Evolutionary conservation across 1,140 invertebrate species (phyloP), one percentile per base, ranked within the genome.

Genomic region (Tribolium castaneum): DNA sequence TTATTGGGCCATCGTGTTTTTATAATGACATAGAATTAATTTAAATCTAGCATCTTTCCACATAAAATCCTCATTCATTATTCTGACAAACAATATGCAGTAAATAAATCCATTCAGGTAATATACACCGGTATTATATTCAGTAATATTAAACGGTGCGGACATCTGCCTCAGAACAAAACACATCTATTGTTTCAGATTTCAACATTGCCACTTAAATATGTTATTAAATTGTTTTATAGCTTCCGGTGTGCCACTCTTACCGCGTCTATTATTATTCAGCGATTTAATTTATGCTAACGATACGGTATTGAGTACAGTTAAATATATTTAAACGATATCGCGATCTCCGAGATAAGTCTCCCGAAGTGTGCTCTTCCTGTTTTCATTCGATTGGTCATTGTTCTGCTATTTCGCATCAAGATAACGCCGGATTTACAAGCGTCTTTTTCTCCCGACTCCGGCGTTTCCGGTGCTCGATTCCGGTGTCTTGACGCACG

Each of bases 191-290:
- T 85, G 84, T 85, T 85, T 84, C 77, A 83, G 79, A 84, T 84
- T 84, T 83, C 83, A 83, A 76, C 82, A 82, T 82, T 81, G 73
- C 82, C 82, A 83, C 83, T 84, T 85, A 84, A 84, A 85, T 85
- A 84, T 85, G 84, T 85, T 85, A 85, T 85, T 85, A 85, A 85
- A 84, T 85, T 85, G 84, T 83, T 85, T 85, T 85, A 85, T 83
- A 81, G 78, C 81, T 85, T 85, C 84, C 84, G 81, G 82, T 77
- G 25, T 74, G 75, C 56, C 56, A 79, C 75, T 82, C 66, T 78
- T 81, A 80, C 76, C 52, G 76, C 52, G 16, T 22, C 54, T 75
- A 76, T 78, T 80, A 70, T 78, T 78, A 78, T 74, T 78, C 70
- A 49, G 16, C 62, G 13, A 70, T 72, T 78, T 83, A 82, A 83